A percentile compares a stretch with the other conserved stretches of the same genome.
phyloP scores from a whole-genome alignment of 2,888 invertebrate species.

The Macrophya alboannulata region DNA sequence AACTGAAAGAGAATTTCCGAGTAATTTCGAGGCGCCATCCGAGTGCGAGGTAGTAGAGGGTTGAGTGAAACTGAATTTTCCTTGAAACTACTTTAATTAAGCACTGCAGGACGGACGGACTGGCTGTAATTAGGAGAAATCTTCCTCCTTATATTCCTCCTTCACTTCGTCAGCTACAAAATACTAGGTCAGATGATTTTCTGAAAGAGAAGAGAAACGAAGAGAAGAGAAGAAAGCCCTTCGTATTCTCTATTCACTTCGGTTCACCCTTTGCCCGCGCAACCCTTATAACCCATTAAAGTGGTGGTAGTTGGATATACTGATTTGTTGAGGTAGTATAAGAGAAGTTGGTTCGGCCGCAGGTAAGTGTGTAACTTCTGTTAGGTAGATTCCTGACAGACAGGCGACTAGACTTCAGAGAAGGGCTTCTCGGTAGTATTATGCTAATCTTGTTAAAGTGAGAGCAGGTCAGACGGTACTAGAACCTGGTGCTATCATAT shows the following conservation, averaged over 20 bases:
- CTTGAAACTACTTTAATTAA: constrained; percentile 49
- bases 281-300: not conserved
- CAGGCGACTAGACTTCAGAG: constrained; percentile 69
- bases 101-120: constrained; percentile 25
- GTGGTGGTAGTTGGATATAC: not conserved
- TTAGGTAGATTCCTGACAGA: constrained; percentile 37
- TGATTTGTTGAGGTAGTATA: not conserved
- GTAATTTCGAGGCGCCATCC: not conserved
- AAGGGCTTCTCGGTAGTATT: constrained; percentile 77
- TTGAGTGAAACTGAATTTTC: constrained; percentile 38
- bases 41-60: not conserved
- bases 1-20: constrained; percentile 35
- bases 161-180: constrained; percentile 12
- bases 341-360: not conserved
- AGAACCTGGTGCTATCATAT: constrained; percentile 73
- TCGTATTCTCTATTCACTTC: not conserved
- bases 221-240: not conserved
- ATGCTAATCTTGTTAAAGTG: constrained; percentile 77
- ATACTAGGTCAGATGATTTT: constrained; percentile 4
- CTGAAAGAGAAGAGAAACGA: not conserved
- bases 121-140: constrained; percentile 36
- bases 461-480: constrained; percentile 75
- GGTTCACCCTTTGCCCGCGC: not conserved
- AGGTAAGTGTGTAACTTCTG: constrained; percentile 31
- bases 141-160: not conserved